phyloP scores from a whole-genome alignment of 2,888 invertebrate species.

The Diabrotica balteata region DNA sequence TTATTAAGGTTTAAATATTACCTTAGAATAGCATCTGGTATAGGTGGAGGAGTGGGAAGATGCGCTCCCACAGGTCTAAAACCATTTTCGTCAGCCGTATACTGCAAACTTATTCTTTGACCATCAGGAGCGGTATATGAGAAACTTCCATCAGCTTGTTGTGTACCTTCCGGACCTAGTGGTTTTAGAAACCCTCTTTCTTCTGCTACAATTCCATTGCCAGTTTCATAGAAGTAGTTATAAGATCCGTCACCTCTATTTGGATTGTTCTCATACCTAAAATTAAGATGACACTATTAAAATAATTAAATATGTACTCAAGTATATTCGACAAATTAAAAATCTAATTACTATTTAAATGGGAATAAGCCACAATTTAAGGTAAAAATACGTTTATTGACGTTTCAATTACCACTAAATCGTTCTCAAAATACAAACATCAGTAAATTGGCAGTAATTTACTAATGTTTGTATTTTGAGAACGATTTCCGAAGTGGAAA shows the following conservation, averaged over 20 bases:
- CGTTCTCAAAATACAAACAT: no score
- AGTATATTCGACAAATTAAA: no score
- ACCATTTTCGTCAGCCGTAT: conserved; percentile 67
- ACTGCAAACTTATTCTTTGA: conserved; percentile 63
- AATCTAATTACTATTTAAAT: no score
- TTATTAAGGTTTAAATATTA: conserved; percentile 35
- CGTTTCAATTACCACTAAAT: no score
- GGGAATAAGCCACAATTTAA: no score
- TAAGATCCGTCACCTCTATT: conserved; percentile 55
- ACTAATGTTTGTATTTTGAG: no score
- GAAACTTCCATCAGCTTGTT: conserved; percentile 63
- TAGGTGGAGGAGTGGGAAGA: conserved; percentile 67
- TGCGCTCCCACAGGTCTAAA: conserved; percentile 66
- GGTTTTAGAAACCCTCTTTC: conserved; percentile 56
- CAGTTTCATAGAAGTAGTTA: conserved; percentile 64
- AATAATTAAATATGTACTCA: no score
- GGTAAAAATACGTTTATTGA: no score
- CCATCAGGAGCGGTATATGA: conserved; percentile 69
- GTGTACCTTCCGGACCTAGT: conserved; percentile 55
- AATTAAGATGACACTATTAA: neutral
- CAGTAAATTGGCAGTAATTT: no score
- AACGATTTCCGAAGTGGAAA: no score
- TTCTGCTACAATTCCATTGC: conserved; percentile 58
- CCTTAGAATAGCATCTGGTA: conserved; percentile 66
- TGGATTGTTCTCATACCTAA: conserved; percentile 49